A percentile compares a stretch with the other conserved stretches of the same genome.
Conservation (phyloP, 2,888 invertebrate species). For the Silvanus unidentatus region DNA sequence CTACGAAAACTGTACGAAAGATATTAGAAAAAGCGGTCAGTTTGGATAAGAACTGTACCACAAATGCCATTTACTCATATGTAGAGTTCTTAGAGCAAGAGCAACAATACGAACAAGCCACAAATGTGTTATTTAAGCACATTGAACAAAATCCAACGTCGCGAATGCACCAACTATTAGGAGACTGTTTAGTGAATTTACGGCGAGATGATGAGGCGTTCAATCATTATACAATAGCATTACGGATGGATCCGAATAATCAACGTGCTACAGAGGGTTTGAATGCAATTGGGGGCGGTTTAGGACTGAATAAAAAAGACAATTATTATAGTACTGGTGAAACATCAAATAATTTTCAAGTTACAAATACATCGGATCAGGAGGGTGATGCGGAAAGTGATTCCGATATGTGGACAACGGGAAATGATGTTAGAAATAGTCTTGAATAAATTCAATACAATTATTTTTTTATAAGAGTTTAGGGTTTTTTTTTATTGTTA, state of each 20-base stretch:
- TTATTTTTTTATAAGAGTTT: no score
- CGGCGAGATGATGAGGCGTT: slow-evolving; percentile 64
- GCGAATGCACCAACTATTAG: slow-evolving; percentile 60
- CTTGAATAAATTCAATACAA: no score
- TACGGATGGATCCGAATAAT: slow-evolving; percentile 63
- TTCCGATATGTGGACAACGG: slow-evolving; percentile 36
- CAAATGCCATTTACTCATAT: slow-evolving; percentile 62
- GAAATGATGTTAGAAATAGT: no score
- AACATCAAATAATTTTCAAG: slow-evolving; percentile 48
- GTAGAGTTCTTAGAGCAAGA: slow-evolving; percentile 65
- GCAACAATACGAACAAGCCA: slow-evolving; percentile 60
- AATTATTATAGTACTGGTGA: slow-evolving; percentile 49
- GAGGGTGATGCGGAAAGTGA: slow-evolving; percentile 42
- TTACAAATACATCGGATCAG: slow-evolving; percentile 43
- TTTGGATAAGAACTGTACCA: slow-evolving; percentile 64
- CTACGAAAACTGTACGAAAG: slow-evolving; percentile 56
- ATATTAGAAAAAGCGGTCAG: slow-evolving; percentile 67
- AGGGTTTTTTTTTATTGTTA: no score
- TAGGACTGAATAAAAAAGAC: slow-evolving; percentile 47
- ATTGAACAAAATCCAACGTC: slow-evolving; percentile 57
- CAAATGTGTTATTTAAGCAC: slow-evolving; percentile 61
- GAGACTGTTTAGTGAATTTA: slow-evolving; percentile 55
- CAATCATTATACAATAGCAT: slow-evolving; percentile 60
- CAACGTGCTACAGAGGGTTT: slow-evolving; percentile 59
- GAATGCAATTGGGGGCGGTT: slow-evolving; percentile 52